Evolutionary conservation across 2,888 invertebrate genomes (phyloP), one percentile per base, ranked within the genome.

Genomic region (Epirrhoe alternata): DNA sequence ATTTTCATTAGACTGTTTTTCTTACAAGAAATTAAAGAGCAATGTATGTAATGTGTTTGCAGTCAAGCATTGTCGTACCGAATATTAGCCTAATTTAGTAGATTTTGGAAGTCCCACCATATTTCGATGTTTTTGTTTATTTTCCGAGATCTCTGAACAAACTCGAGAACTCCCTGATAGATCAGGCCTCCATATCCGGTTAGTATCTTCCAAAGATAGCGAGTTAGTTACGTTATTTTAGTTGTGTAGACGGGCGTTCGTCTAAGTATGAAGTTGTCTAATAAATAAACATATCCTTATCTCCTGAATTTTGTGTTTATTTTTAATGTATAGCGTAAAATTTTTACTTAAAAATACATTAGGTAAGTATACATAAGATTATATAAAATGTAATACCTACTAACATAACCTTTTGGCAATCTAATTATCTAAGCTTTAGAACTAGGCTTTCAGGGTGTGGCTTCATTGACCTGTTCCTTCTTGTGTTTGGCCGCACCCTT

Each of bases 401-500:
- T 42, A 12, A 12, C 38, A 12, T 8, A 35, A 35, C 35, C 35
- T 42, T n/a, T 42, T 42, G 38, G 38, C 0, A 42, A 42, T 42
- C 38, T n/a, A n/a, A n/a, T n/a, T n/a, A n/a, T n/a, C n/a, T 12
- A 42, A 42, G 12, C 4, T 42, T 42, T 42, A 42, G 38, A 42
- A 42, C 38, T 38, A 10, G 24, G 24, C 10, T 8, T 12, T 60
- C 49, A 67, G 4, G 58, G 14, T 12, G 31, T 51, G 12, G 50
- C 5, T 16, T 24, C 58, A 42, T 17, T 53, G 49, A 1, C 86
- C 83, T 68, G 86, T 88, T 42, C 38, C 73, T 87, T 90, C 81
- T 89, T 93, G 53, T 88, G 82, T 75, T 88, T 91, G 0, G 85
- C 74, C 31, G 94, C 94, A 12, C 95, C 95, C 85, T 97, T 97